Evolutionary conservation across 2,888 invertebrate species (phyloP).

Genomic region (Dyspetes luteomarginatus): DNA sequence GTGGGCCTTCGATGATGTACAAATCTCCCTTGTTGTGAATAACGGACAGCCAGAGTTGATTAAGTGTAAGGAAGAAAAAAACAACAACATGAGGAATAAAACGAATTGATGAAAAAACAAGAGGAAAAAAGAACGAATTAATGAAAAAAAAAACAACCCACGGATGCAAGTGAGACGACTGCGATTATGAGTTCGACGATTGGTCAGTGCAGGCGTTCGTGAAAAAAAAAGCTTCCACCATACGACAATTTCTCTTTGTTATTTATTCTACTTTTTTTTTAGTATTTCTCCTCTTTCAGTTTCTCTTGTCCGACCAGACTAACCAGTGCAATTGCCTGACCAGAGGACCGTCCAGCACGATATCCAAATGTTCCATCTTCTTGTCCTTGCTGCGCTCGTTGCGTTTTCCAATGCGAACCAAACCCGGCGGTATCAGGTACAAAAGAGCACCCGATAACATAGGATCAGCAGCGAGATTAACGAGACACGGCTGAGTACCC

Average conservation of each 20-base stretch:
- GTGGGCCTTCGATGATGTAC: not conserved
- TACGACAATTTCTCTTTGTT: not conserved
- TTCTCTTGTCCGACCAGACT: conserved; percentile 68
- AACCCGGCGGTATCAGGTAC: conserved; percentile 84
- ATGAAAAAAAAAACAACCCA: not conserved
- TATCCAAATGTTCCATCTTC: conserved; percentile 83
- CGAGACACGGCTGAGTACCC: conserved; percentile 85
- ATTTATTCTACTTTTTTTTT: not conserved
- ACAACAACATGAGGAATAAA: conserved; percentile 1
- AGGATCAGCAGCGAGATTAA: conserved; percentile 88
- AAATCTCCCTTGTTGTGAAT: conserved; percentile 14
- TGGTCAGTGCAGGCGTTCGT: not conserved
- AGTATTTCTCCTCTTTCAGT: not conserved
- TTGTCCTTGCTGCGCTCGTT: conserved; percentile 46
- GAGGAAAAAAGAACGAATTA: not conserved
- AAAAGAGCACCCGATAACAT: conserved; percentile 86
- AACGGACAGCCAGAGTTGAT: conserved; percentile 10
- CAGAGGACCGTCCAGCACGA: conserved; percentile 86
- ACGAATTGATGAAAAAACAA: conserved; percentile 11
- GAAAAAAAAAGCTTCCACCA: not conserved
- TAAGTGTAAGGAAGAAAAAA: not conserved
- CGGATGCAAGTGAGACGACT: conserved; percentile 12
- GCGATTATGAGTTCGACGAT: not conserved
- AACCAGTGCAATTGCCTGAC: conserved; percentile 87
- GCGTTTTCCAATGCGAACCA: conserved; percentile 83